These are phyloP conservation scores for Heliothis peltigera DNA, from an alignment of 2,888 invertebrate species.

Conservation along the genomic window DNA sequence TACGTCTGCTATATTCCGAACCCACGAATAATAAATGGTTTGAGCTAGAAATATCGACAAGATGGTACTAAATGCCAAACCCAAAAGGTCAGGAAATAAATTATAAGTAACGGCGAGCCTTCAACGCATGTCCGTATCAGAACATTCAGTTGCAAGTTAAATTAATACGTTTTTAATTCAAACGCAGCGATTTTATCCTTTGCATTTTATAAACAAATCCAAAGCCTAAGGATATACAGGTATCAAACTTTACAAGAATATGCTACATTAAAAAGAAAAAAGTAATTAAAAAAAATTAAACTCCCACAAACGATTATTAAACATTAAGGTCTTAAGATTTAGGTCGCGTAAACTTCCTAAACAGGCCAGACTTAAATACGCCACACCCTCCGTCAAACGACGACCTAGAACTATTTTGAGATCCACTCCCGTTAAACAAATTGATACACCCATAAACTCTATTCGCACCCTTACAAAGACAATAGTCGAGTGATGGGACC, in stretches of 20 bases:
- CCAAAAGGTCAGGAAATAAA: constrained; percentile 64
- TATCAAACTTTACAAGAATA: too few relatives aligned
- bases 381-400: constrained; percentile 26
- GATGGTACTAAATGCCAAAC: constrained; percentile 67
- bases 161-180: not conserved
- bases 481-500: constrained; percentile 63
- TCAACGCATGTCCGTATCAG: constrained; percentile 7
- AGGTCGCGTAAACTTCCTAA: constrained; percentile 16
- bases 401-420: constrained; percentile 28
- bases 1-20: constrained; percentile 26
- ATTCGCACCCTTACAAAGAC: constrained; percentile 64
- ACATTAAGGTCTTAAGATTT: not conserved
- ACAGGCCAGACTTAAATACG: constrained; percentile 13
- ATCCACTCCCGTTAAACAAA: constrained; percentile 62
- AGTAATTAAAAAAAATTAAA: not conserved
- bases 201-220: too few relatives aligned
- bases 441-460: constrained; percentile 59
- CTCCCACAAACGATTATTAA: not conserved
- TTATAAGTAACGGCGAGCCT: constrained; percentile 36
- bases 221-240: too few relatives aligned
- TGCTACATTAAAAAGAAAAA: not conserved
- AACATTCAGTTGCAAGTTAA: not conserved
- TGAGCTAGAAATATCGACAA: constrained; percentile 45
- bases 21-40: constrained; percentile 23
- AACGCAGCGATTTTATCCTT: too few relatives aligned